Percentiles rank a stretch among this genome's conserved stretches.
Evolutionary conservation across 1,140 invertebrate genomes (phyloP).

Genomic region (Conus betulinus): DNA sequence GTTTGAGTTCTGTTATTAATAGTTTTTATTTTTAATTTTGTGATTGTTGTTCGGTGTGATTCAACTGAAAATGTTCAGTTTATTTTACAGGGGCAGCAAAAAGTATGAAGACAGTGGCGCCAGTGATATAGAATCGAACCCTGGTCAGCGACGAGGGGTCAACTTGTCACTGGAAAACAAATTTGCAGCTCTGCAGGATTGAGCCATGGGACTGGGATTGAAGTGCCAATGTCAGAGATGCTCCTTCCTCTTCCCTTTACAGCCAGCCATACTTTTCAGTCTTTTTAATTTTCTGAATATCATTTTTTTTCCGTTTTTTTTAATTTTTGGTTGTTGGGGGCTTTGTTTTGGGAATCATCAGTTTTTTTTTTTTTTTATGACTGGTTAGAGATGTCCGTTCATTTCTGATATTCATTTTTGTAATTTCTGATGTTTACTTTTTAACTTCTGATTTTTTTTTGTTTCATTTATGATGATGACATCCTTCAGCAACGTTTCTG

Average conservation of each 20-base stretch:
- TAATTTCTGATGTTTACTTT: background rate
- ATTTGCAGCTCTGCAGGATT: slow-evolving; percentile 51
- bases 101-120: slow-evolving; percentile 27
- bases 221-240: background rate
- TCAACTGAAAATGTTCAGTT: background rate
- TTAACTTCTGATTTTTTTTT: background rate
- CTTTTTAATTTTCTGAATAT: background rate
- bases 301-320: background rate
- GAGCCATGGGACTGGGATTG: slow-evolving; percentile 6
- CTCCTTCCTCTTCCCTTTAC: background rate
- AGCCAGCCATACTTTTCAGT: background rate
- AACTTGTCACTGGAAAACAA: slow-evolving; percentile 51
- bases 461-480: background rate
- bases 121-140: slow-evolving; percentile 39
- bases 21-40: background rate
- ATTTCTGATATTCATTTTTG: background rate
- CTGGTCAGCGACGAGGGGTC: slow-evolving; percentile 37
- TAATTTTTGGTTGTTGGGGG: too few relatives aligned
- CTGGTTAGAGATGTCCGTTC: background rate
- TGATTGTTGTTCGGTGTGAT: background rate
- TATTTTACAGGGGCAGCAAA: background rate
- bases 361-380: background rate
- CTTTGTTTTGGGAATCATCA: too few relatives aligned
- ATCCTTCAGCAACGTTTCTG: background rate
- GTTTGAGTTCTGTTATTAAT: background rate